A percentile compares a stretch with the other conserved stretches of the same genome.
These are phyloP conservation scores for Esox niger DNA, from an alignment of 2,113 vertebrate species.

Conservation along the genomic window DNA sequence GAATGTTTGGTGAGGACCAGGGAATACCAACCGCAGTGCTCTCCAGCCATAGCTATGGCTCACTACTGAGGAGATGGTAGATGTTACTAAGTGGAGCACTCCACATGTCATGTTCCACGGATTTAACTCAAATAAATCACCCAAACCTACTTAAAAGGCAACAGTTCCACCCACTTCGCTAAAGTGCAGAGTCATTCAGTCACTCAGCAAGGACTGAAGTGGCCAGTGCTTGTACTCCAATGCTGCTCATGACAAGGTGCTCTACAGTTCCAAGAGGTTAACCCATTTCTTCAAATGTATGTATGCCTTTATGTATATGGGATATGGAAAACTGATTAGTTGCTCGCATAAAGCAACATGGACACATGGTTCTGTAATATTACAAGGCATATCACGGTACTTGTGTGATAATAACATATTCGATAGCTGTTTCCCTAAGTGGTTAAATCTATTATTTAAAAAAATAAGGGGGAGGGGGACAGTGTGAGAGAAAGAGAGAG, in stretches of 20 bases:
- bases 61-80: neutral
- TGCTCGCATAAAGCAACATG: constrained; percentile 25
- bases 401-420: constrained; percentile 22
- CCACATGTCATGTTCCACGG: too few species aligned
- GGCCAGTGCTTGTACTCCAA: neutral
- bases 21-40: constrained; percentile 23
- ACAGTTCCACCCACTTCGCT: too few species aligned
- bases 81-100: too few species aligned
- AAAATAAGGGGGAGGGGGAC: constrained; percentile 22
- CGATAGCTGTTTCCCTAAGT: neutral
- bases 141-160: neutral
- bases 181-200: too few species aligned
- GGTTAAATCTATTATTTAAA: neutral
- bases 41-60: constrained; percentile 2
- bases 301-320: constrained; percentile 36
- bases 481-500: constrained; percentile 16
- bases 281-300: neutral
- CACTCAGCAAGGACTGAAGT: neutral
- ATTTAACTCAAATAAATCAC: too few species aligned
- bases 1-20: constrained; percentile 24
- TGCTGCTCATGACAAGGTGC: neutral
- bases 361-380: constrained; percentile 16
- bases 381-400: constrained; percentile 25
- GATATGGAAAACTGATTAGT: constrained; percentile 18
- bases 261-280: neutral